Percentiles rank a stretch among this genome's conserved stretches.
Conservation (phyloP, 2,113 vertebrate genomes). For the Nesospiza acunhae region DNA sequence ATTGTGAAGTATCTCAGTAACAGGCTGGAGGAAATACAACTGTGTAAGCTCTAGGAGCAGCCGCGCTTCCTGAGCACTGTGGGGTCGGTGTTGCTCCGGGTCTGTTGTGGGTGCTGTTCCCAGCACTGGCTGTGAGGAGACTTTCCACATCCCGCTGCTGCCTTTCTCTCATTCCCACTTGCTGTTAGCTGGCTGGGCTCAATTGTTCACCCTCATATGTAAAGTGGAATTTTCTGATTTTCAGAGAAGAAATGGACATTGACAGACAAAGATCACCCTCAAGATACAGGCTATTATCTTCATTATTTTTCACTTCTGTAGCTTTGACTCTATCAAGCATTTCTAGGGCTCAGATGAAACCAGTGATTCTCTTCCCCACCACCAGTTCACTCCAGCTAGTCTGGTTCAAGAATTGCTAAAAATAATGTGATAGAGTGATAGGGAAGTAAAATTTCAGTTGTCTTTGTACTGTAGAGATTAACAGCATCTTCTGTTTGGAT, state of each 20-base stretch:
- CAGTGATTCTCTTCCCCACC: not conserved
- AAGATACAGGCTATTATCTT: not conserved
- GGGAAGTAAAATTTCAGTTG: not conserved
- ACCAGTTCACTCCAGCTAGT: not conserved
- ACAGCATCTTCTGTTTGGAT: not conserved
- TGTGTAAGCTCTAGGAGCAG: not conserved
- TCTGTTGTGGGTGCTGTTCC: not conserved
- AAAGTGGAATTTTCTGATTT: not conserved
- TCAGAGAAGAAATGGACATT: not conserved
- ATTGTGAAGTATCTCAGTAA: not conserved
- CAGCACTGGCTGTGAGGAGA: not conserved
- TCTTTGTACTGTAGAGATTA: not conserved
- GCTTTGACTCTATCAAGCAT: not conserved
- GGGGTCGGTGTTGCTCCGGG: not conserved
- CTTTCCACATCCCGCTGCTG: not conserved
- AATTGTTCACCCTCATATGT: not conserved
- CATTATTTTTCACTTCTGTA: not conserved
- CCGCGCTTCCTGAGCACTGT: accelerated
- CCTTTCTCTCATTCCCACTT: not conserved
- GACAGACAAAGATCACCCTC: not conserved
- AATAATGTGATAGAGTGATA: not conserved
- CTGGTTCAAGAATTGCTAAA: conserved; percentile 28
- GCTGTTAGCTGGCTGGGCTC: not conserved
- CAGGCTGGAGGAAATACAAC: not conserved
- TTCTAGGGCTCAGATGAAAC: not conserved